These are phyloP conservation scores for Solea solea DNA, from an alignment of 2,113 vertebrate species.

Conservation along the genomic window DNA sequence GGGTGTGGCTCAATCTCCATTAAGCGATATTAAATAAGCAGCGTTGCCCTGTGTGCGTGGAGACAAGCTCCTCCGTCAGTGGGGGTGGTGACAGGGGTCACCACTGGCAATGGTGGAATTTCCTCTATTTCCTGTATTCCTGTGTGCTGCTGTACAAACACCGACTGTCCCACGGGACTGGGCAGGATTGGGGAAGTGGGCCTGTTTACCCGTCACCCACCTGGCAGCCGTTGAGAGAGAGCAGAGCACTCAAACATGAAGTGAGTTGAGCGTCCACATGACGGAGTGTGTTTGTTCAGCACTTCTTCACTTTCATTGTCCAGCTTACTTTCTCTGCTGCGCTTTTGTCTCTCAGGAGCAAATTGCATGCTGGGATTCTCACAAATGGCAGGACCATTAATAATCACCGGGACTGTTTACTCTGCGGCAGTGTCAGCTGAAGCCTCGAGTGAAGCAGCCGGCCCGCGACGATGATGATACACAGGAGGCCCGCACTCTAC, in stretches of 20 bases:
- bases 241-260: constrained; percentile 51
- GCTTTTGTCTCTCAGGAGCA: constrained; percentile 19
- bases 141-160: constrained; percentile 69
- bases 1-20: constrained; percentile 54
- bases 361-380: constrained; percentile 35
- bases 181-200: constrained; percentile 53
- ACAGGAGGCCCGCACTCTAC: constrained; percentile 30
- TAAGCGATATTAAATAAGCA: constrained; percentile 60
- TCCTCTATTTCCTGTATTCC: constrained; percentile 75
- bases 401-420: constrained; percentile 54
- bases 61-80: constrained; percentile 6
- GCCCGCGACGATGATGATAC: constrained; percentile 46
- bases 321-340: constrained; percentile 41
- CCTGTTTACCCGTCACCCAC: constrained; percentile 78
- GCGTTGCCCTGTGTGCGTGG: constrained; percentile 14
- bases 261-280: constrained; percentile 10
- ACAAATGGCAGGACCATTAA: constrained; percentile 59
- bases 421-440: constrained; percentile 37
- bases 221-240: constrained; percentile 68
- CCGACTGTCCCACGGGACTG: constrained; percentile 53
- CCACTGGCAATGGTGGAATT: constrained; percentile 70
- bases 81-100: constrained; percentile 12
- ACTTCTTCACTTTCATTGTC: constrained; percentile 47
- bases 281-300: constrained; percentile 54
- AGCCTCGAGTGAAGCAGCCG: constrained; percentile 9